Base-by-base conservation (phyloP, 1,140 invertebrate genomes). In the Goniozus legneri region DNA sequence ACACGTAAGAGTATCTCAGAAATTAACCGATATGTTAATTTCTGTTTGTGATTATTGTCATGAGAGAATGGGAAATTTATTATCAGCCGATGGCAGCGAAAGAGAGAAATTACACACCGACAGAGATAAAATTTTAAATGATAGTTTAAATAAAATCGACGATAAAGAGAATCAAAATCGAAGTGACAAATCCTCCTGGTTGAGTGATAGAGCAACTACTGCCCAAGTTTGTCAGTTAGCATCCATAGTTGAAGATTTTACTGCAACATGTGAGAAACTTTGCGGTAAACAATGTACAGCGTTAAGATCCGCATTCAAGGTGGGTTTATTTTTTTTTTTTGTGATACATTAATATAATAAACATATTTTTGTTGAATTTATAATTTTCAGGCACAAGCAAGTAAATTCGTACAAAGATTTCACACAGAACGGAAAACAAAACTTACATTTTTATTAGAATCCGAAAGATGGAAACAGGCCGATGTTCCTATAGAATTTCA, bases 401-500 rank as follows among this genome's bases (percentile, higher is more conserved):
- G 86, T 60, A 87, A 88, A 67, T 97, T 95, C 78, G 87, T 97
- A 32, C 86, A 91, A 58, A 83, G 86, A 60, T 96, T 98, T 71
- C 95, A 98, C 69, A 81, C 86, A 36, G 91, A 95, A 62, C 77
- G 89, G 33, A 92, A 92, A 70, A 84, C 81, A 16, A 95, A 95
- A 72, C 75, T 98, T 16, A 87, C 84, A 50, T 62, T 87, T 47
- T 80, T 95, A 27, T 75, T 99, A 27, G 95, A 97, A 62, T 84
- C 84, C 55, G 96, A 99, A 75, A 79, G 87, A 39, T 99, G 96
- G 95, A 92, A 89, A 67, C 84, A 88, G 58, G 89, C 91, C n/a
- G 90, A 95, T 57, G 89, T 98, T 33, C 88, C 92, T 1, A 70
- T 78, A 47, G 90, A 94, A 68, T 88, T 95, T 68, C 93, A 97